These are phyloP conservation scores for Lithobates sylvaticus DNA, from an alignment of 2,797 vertebrate genomes.

Conservation along the genomic window DNA sequence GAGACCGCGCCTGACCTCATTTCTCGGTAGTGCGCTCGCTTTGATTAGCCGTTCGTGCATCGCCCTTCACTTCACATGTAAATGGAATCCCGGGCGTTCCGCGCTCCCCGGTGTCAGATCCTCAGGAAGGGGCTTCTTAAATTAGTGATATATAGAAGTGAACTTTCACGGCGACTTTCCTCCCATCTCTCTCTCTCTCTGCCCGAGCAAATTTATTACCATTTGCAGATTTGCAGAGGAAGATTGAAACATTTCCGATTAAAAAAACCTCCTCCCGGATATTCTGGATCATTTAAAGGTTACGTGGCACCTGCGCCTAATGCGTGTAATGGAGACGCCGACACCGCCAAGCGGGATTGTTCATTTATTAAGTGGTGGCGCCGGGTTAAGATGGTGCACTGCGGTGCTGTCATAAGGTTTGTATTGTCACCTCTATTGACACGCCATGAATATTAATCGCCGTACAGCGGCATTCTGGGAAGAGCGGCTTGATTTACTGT, in stretches of 20 bases:
- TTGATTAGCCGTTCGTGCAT: background rate
- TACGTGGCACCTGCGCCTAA: background rate
- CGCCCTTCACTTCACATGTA: background rate
- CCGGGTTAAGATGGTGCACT: background rate
- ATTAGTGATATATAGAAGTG: background rate
- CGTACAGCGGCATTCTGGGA: background rate
- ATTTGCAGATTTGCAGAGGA: background rate
- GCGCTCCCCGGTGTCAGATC: background rate
- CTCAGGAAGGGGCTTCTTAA: background rate
- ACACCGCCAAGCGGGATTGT: background rate
- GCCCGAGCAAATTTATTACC: background rate
- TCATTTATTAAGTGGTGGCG: background rate
- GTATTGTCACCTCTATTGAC: slow-evolving; percentile 7
- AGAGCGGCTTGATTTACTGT: slow-evolving; percentile 1
- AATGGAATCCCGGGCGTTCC: background rate
- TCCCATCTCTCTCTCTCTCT: background rate
- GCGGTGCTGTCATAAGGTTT: background rate
- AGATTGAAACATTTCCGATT: background rate
- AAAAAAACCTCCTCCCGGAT: background rate
- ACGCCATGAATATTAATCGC: slow-evolving; percentile 23
- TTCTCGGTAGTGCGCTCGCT: background rate
- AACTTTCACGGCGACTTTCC: background rate
- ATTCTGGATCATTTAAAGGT: background rate
- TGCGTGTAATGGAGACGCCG: background rate
- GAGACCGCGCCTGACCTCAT: too few relatives aligned